Percentiles rank a stretch among this genome's conserved stretches.
These are phyloP conservation scores for Hydropsyche betteni DNA, from an alignment of 2,888 invertebrate genomes.

Conservation along the genomic window DNA sequence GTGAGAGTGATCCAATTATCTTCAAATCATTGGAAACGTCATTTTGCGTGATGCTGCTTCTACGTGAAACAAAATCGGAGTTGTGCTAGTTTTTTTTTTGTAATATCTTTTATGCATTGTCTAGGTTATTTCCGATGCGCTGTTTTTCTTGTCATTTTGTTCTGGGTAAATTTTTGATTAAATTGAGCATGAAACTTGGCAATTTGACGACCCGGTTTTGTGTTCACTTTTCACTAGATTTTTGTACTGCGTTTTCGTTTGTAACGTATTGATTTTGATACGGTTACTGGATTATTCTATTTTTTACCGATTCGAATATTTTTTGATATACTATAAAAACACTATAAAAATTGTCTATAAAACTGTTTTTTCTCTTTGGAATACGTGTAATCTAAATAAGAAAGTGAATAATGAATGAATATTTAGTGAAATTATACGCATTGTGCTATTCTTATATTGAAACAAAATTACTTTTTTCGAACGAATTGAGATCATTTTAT, in stretches of 20 bases:
- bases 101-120: neutral
- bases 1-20: too few species aligned
- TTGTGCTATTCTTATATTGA: too few species aligned
- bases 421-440: too few species aligned
- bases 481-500: too few species aligned
- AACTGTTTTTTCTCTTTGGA: too few species aligned
- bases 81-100: neutral
- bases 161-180: neutral
- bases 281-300: neutral
- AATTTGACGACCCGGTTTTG: conserved; percentile 19
- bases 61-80: too few species aligned
- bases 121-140: neutral
- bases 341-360: neutral
- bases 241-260: neutral
- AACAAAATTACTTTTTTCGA: too few species aligned
- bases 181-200: conserved; percentile 25
- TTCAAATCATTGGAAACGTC: too few species aligned
- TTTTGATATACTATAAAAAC: neutral
- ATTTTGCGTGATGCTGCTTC: too few species aligned
- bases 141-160: neutral
- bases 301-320: neutral
- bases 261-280: too few species aligned
- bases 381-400: too few species aligned
- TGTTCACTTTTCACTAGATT: neutral
- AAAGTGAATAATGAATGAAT: too few species aligned